Base-by-base conservation (phyloP, 23 tunicate species). In the Ciona savignyi region DNA sequence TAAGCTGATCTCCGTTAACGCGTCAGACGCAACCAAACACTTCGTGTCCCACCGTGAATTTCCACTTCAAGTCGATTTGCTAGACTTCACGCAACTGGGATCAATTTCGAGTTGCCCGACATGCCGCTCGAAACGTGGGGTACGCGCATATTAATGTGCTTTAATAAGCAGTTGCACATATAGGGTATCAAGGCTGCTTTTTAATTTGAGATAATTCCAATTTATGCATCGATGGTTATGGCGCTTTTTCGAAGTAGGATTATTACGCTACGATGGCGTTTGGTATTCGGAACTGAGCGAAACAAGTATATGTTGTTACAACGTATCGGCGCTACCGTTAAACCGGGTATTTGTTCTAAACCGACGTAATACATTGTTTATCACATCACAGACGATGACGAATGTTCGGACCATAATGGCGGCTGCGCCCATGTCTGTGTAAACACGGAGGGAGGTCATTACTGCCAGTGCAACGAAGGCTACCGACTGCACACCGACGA, bases 381-480 rank as follows among this genome's bases (percentile, higher is more conserved):
- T 42, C 56, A 42, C 56, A 9, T 9, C 9, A 15, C 56, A 83
- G 99, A 95, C 69, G 71, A 83, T 72, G 81, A 95, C 48, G 99
- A 95, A 80, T 95, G 99, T 67, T 30, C 77, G 32, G 62, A 77
- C n/a, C 87, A 81, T 56, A 95, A 95, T 65, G 99, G 99, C 2
- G 99, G 99, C 15, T 95, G 99, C 62, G 84, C 96, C 4, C 99
- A 95, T 4, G 48, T 20, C 4, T 95, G 99, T 67, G 84, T 75
- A 24, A 95, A 95, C 75, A 76, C 80, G 30, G 83, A 89, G 32
- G 99, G 99, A 20, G 96, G 96, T 0, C 72, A 84, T 67, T 80
- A 84, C 30, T 95, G 99, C 66, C 25, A 70, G 25, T 95, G 99
- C 68, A 51, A 72, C 23, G 81, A 79, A 1, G 99, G 99, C 32